phyloP scores from a whole-genome alignment of 64 coral and sea anemone genomes.

The Astreopora myriophthalma region DNA sequence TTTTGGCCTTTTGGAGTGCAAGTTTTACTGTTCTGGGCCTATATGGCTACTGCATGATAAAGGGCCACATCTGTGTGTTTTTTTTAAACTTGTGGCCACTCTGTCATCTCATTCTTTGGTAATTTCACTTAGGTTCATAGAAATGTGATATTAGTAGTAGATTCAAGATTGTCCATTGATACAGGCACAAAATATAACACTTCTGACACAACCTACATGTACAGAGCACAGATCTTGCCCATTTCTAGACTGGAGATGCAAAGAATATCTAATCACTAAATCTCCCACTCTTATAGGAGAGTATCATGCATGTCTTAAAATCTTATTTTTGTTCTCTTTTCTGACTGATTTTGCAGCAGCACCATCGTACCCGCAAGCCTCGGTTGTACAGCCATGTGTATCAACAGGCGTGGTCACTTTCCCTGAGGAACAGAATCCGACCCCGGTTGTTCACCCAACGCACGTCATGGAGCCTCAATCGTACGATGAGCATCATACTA shows the following conservation, averaged over 20 bases:
- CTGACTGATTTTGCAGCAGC: neutral
- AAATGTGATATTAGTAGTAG: too few relatives aligned
- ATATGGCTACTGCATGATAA: too few relatives aligned
- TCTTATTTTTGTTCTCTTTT: neutral
- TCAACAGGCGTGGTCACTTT: constrained; percentile 94
- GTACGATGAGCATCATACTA: constrained; percentile 64
- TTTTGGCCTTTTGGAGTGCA: too few relatives aligned
- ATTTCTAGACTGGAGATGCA: too few relatives aligned
- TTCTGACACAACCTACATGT: neutral
- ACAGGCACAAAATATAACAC: neutral
- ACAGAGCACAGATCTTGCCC: too few relatives aligned
- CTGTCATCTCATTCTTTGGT: too few relatives aligned
- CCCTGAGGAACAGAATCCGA: constrained; percentile 76
- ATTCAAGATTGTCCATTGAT: neutral
- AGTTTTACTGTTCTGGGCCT: too few relatives aligned
- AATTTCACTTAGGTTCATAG: too few relatives aligned
- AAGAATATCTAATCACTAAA: too few relatives aligned
- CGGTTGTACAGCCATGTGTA: constrained; percentile 65
- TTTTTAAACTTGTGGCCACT: too few relatives aligned
- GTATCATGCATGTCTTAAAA: neutral
- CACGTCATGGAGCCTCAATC: constrained; percentile 81
- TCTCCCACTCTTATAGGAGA: too few relatives aligned
- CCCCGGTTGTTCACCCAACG: constrained; percentile 71
- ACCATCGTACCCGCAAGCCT: constrained; percentile 66
- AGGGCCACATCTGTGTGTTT: too few relatives aligned